Evolutionary conservation across 2,888 invertebrate genomes (phyloP).

Genomic region (Agrochola lota): DNA sequence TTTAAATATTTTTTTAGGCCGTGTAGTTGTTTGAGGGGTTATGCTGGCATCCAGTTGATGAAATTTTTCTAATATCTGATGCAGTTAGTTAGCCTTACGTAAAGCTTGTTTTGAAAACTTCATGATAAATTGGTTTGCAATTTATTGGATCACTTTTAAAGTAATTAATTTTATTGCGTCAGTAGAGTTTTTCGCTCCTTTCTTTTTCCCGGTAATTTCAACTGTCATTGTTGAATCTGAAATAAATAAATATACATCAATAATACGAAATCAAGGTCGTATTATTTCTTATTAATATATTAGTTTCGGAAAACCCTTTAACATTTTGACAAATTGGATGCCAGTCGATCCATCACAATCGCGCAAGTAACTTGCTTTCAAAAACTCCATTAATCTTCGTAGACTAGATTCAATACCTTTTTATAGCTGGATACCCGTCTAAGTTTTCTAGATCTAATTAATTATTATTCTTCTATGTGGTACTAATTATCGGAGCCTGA

Average conservation of each 20-base stretch:
- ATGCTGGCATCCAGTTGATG: constrained; percentile 1
- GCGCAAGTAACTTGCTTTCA: constrained; percentile 18
- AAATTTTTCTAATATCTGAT: neutral
- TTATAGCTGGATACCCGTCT: neutral
- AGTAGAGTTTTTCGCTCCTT: neutral
- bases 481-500: neutral
- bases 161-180: neutral
- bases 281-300: neutral
- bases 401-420: constrained; percentile 26
- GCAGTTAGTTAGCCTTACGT: neutral
- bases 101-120: neutral
- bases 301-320: constrained; percentile 9
- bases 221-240: neutral
- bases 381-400: constrained; percentile 47
- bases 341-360: constrained; percentile 40
- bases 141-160: neutral
- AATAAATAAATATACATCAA: neutral
- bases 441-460: constrained; percentile 3
- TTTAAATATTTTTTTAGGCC: neutral
- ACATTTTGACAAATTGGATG: constrained; percentile 42
- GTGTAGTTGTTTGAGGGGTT: neutral
- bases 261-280: neutral
- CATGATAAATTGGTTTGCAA: neutral
- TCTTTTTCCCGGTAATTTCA: neutral
- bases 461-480: neutral